phyloP scores from a whole-genome alignment of 2,113 vertebrate species.

The Sapajus apella region DNA sequence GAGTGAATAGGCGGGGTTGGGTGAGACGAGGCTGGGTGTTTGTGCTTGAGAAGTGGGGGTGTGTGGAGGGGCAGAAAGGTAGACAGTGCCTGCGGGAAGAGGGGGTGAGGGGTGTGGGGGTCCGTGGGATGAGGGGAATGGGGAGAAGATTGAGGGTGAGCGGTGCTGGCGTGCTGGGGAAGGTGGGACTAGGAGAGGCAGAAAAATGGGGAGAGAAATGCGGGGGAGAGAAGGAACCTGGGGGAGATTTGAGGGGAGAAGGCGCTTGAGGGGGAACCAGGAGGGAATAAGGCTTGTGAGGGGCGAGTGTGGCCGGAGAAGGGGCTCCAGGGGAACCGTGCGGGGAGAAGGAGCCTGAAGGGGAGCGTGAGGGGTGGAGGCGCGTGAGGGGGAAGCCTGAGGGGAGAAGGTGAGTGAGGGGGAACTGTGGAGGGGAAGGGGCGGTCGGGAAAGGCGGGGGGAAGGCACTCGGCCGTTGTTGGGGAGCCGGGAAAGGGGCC shows the following conservation, averaged over 20 bases:
- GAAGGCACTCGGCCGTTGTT: fast-evolving
- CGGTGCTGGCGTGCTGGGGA: neutral
- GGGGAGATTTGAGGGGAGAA: neutral
- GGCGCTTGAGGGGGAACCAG: neutral
- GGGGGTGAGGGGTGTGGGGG: too few relatives aligned
- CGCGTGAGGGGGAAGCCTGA: neutral
- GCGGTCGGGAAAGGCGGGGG: neutral
- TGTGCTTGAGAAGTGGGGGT: neutral
- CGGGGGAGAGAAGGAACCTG: neutral
- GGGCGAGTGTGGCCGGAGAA: too few relatives aligned
- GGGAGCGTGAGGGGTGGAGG: neutral
- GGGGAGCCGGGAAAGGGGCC: neutral
- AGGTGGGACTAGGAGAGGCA: neutral
- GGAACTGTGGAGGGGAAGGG: neutral
- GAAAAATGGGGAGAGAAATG: neutral
- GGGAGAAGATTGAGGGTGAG: neutral
- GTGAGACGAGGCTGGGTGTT: neutral
- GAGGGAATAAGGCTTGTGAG: neutral
- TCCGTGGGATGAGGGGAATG: neutral
- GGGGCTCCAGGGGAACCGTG: too few relatives aligned
- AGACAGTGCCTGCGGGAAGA: neutral
- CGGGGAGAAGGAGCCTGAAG: too few relatives aligned
- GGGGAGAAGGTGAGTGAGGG: neutral
- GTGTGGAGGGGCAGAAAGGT: neutral
- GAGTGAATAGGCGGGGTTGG: neutral